phyloP scores from a whole-genome alignment of 1,140 invertebrate genomes.

The Solenopsis fugax region DNA sequence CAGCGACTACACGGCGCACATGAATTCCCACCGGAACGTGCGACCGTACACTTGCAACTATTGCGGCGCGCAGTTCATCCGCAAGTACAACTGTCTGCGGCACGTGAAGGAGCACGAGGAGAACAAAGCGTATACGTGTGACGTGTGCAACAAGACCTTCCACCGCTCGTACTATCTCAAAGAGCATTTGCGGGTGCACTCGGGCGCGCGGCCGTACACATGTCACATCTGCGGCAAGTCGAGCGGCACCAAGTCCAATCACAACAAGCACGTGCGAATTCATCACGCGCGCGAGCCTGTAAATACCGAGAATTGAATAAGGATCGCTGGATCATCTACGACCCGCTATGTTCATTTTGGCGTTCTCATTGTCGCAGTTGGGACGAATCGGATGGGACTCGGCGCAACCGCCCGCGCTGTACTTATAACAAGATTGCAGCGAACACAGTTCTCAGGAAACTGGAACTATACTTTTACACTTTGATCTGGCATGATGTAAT shows the following conservation, averaged over 20 bases:
- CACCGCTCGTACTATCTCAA: conserved; percentile 95
- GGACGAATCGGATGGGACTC: conserved; percentile 12
- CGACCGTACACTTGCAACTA: conserved; percentile 96
- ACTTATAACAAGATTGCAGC: conserved; percentile 41
- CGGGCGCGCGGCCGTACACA: conserved; percentile 92
- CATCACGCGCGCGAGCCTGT: conserved; percentile 95
- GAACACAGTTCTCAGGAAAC: conserved; percentile 22
- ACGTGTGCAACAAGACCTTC: conserved; percentile 95
- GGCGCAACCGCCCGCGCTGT: conserved; percentile 2
- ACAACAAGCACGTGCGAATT: conserved; percentile 95
- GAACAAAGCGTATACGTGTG: conserved; percentile 95
- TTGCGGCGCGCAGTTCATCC: conserved; percentile 97
- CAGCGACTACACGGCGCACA: conserved; percentile 93
- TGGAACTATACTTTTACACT: conserved; percentile 22
- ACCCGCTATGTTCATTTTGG: not conserved
- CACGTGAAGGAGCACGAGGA: conserved; percentile 96
- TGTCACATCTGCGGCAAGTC: conserved; percentile 96
- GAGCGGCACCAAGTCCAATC: conserved; percentile 95
- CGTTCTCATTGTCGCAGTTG: not conserved
- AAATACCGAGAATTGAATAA: conserved; percentile 92
- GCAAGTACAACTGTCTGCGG: conserved; percentile 96
- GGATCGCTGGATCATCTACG: not conserved
- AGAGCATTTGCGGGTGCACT: conserved; percentile 95
- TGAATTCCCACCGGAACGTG: conserved; percentile 93
- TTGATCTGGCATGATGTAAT: conserved; percentile 18